These are phyloP conservation scores for Henricia sp. DNA, from an alignment of 53 echinoderm and acorn worm species.

Conservation along the genomic window DNA sequence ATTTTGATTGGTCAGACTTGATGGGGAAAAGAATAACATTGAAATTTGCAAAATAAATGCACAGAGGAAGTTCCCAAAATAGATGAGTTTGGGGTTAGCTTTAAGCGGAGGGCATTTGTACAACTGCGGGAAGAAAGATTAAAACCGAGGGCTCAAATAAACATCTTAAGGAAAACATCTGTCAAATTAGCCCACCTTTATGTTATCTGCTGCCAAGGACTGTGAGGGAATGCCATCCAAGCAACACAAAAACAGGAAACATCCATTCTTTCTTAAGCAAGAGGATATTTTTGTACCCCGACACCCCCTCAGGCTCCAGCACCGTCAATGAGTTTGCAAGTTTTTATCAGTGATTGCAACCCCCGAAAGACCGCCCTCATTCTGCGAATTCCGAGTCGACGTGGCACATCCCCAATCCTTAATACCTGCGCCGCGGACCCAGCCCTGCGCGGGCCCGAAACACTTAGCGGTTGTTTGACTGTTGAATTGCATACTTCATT, in stretches of 20 bases:
- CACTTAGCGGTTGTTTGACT: slow-evolving; percentile 55
- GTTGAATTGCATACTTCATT: slow-evolving; percentile 56
- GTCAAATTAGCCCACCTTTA: slow-evolving; percentile 44
- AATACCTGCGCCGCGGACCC: slow-evolving; percentile 2
- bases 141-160: slow-evolving; percentile 40
- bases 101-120: slow-evolving; percentile 32
- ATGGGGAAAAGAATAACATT: slow-evolving; percentile 16
- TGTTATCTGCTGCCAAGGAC: slow-evolving; percentile 46
- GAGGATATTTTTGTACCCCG: slow-evolving; percentile 49
- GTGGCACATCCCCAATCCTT: slow-evolving; percentile 21
- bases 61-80: slow-evolving; percentile 10
- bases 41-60: slow-evolving; percentile 31
- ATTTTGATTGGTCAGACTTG: too few species aligned
- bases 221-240: slow-evolving; percentile 21
- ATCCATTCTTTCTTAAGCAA: slow-evolving; percentile 44
- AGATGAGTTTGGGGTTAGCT: slow-evolving; percentile 6
- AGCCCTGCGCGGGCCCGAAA: slow-evolving; percentile 14
- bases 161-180: slow-evolving; percentile 55
- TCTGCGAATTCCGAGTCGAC: slow-evolving; percentile 14
- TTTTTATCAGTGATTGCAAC: slow-evolving; percentile 54
- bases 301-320: slow-evolving; percentile 18
- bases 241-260: slow-evolving; percentile 58
- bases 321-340: slow-evolving; percentile 41
- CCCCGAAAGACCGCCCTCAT: slow-evolving; percentile 48
- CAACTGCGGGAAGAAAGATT: slow-evolving; percentile 48